Evolutionary conservation across 2,797 vertebrate species (phyloP).

Genomic region (Pelobates cultripes): DNA sequence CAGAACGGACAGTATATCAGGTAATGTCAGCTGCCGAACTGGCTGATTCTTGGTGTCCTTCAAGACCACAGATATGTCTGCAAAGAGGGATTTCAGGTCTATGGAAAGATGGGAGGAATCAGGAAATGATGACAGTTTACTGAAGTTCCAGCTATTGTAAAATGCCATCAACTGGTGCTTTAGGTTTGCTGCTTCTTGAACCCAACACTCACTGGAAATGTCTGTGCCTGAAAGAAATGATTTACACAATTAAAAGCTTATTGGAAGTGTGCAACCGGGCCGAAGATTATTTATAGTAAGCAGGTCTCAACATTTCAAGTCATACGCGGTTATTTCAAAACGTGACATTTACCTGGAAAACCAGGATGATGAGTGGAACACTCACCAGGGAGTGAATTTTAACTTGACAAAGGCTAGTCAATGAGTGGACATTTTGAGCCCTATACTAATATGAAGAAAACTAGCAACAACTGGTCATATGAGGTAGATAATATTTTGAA

Average conservation of each 20-base stretch:
- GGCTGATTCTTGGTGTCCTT: conserved; percentile 56
- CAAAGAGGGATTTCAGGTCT: conserved; percentile 53
- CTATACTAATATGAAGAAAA: no score
- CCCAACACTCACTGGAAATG: conserved; percentile 33
- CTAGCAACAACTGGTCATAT: no score
- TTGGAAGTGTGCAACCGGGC: no score
- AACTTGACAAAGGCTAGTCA: no score
- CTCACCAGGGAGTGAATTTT: no score
- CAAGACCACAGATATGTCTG: conserved; percentile 55
- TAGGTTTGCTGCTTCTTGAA: conserved; percentile 53
- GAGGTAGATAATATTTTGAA: no score
- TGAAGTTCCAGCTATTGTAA: conserved; percentile 56
- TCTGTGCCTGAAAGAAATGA: conserved; percentile 30
- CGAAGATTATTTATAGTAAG: no score
- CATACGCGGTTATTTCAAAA: no score
- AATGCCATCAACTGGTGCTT: conserved; percentile 36
- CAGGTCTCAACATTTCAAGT: no score
- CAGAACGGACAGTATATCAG: conserved; percentile 55
- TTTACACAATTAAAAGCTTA: not conserved
- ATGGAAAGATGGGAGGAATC: conserved; percentile 27
- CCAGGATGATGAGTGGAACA: no score
- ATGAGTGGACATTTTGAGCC: no score
- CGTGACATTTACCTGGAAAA: no score
- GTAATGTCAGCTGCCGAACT: conserved; percentile 52
- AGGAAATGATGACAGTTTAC: conserved; percentile 52